A percentile compares a stretch with the other conserved stretches of the same genome.
Evolutionary conservation across 2,797 vertebrate species (phyloP).

Genomic region (Columba guinea): DNA sequence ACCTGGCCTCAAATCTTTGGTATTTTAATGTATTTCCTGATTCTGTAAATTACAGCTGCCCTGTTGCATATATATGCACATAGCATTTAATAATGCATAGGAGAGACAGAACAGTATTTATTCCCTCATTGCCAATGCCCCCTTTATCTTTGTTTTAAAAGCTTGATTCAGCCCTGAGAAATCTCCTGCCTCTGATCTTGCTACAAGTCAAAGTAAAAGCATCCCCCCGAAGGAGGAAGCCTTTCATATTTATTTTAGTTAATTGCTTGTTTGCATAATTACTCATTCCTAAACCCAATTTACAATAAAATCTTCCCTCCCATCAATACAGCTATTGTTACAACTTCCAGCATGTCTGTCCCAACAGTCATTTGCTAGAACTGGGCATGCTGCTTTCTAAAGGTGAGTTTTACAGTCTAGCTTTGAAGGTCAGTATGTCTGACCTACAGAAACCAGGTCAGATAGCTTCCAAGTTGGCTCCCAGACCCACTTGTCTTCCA

Average conservation of each 20-base stretch:
- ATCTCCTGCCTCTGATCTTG: background rate
- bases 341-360: background rate
- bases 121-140: background rate
- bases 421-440: background rate
- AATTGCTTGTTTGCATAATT: slow-evolving; percentile 64
- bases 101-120: background rate
- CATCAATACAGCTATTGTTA: slow-evolving; percentile 53
- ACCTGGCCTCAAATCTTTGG: background rate
- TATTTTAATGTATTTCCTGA: slow-evolving; percentile 56
- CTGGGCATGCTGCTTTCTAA: slow-evolving; percentile 6
- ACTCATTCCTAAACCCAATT: slow-evolving; percentile 25
- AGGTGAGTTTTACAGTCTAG: slow-evolving; percentile 13
- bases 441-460: slow-evolving; percentile 5
- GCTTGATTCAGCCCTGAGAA: slow-evolving; percentile 12
- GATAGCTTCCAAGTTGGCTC: background rate
- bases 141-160: slow-evolving; percentile 18
- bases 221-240: background rate
- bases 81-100: background rate
- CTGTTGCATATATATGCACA: background rate
- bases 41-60: slow-evolving; percentile 39
- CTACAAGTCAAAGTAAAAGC: slow-evolving; percentile 16
- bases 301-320: slow-evolving; percentile 33
- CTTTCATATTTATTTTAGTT: slow-evolving; percentile 46
- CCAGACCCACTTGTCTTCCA: background rate
- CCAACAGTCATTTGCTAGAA: background rate